A percentile compares a stretch with the other conserved stretches of the same genome.
Evolutionary conservation across 2,113 vertebrate genomes (phyloP).

Genomic region (Macrotis lagotis): DNA sequence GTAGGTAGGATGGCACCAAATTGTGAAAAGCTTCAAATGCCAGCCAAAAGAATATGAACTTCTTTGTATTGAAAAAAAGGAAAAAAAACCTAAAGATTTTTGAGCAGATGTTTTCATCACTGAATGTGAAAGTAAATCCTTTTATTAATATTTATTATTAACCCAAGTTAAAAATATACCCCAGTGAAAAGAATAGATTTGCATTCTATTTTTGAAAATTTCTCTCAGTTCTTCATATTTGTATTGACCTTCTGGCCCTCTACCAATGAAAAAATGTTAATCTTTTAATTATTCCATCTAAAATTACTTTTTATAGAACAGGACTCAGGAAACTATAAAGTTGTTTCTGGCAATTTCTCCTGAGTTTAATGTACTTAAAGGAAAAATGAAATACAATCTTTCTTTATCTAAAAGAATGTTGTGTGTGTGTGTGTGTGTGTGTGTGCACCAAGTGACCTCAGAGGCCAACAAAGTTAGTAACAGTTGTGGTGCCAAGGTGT

Average conservation of each 20-base stretch:
- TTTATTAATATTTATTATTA: background rate
- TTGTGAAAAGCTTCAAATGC: background rate
- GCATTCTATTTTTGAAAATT: background rate
- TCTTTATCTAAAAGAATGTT: too few species aligned
- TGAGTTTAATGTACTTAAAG: background rate
- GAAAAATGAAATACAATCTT: too few species aligned
- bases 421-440: too few species aligned
- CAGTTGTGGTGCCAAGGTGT: too few species aligned
- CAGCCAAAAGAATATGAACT: background rate
- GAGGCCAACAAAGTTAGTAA: too few species aligned
- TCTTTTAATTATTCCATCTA: background rate
- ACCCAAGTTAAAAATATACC: background rate
- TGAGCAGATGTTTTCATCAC: background rate
- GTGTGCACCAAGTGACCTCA: too few species aligned
- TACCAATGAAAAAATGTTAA: background rate
- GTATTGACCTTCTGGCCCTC: background rate
- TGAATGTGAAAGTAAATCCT: background rate
- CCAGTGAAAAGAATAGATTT: background rate
- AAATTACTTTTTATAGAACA: background rate
- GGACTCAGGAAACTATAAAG: background rate
- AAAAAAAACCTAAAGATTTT: background rate
- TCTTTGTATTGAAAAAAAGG: background rate
- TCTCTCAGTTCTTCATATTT: background rate
- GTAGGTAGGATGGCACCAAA: background rate
- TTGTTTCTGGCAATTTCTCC: background rate